Evolutionary conservation across 2,888 invertebrate genomes (phyloP).

Genomic region (Ichneumoninae sp.): DNA sequence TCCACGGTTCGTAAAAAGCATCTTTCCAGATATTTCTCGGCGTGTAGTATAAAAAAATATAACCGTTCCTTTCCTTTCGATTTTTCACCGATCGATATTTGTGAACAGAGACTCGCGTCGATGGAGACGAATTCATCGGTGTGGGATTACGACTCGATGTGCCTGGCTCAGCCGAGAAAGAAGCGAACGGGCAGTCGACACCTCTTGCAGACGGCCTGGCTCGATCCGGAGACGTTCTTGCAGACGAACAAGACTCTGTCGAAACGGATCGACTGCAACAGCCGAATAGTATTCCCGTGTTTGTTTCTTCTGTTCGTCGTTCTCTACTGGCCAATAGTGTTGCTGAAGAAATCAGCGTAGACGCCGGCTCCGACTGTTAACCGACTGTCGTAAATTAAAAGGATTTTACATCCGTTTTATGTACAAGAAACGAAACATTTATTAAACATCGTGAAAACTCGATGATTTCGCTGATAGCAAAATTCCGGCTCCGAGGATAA

Average conservation of each 20-base stretch:
- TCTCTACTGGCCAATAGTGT: conserved; percentile 92
- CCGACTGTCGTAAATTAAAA: conserved; percentile 6
- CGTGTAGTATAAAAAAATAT: too few relatives aligned
- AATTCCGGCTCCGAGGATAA: not conserved
- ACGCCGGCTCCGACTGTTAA: not conserved
- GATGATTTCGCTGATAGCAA: not conserved
- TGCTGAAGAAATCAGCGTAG: conserved; percentile 85
- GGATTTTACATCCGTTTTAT: conserved; percentile 51
- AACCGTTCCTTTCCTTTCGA: not conserved
- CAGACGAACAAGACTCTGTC: conserved; percentile 88
- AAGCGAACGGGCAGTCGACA: conserved; percentile 77
- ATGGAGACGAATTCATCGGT: conserved; percentile 87
- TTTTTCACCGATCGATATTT: conserved; percentile 19
- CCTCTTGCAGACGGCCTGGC: conserved; percentile 82
- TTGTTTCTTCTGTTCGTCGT: conserved; percentile 91
- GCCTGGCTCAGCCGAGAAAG: conserved; percentile 71
- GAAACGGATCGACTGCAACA: conserved; percentile 91
- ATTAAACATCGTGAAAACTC: conserved; percentile 49
- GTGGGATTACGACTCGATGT: conserved; percentile 78
- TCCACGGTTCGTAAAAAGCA: conserved; percentile 73
- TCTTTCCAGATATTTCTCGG: not conserved
- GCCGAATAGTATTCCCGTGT: conserved; percentile 91
- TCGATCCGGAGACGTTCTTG: conserved; percentile 78
- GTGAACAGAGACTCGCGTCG: conserved; percentile 86
- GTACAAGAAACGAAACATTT: conserved; percentile 54